Evolutionary conservation across 2,113 vertebrate species (phyloP), one percentile per base, ranked within the genome.

Genomic region (Perognathus longimembris): DNA sequence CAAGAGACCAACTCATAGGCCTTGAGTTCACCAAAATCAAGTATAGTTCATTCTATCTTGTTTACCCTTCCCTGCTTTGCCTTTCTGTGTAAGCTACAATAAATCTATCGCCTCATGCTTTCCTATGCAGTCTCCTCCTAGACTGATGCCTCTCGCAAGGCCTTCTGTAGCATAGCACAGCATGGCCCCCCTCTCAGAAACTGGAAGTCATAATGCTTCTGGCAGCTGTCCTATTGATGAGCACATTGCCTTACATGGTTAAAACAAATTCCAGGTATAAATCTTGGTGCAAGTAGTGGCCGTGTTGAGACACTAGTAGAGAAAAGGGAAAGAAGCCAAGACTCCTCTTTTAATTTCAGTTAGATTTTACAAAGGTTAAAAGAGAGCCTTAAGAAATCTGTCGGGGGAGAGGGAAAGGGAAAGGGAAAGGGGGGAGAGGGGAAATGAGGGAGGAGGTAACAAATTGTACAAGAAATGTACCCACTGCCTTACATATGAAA

Each of bases 331-430:
- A 87, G 20, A 18, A 26, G 34, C 6, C 10, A 21, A 71, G 8
- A 36, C 30, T n/a, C 7, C 2, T 32, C 89, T 85, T 67, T 42
- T 40, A 66, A 69, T 80, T 63, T 18, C 21, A 70, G 66, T 59
- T 36, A 0, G 77, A 91, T 57, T 42, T n/a, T 36, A 54, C 15
- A 54, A 18, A 54, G 50, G 59, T 82, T 50, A 66, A 66, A 28
- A 54, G 22, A 66, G 22, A 75, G 42, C 73, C 36, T 92, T 82
- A 20, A 92, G 26, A 57, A 93, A n/a, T n/a, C n/a, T n/a, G n/a
- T n/a, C n/a, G n/a, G n/a, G n/a, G n/a, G n/a, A n/a, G n/a, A n/a
- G n/a, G n/a, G n/a, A n/a, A n/a, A n/a, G n/a, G n/a, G n/a, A n/a
- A n/a, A n/a, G n/a, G n/a, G n/a, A n/a, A n/a, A n/a, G n/a, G n/a